Base-by-base conservation (phyloP, 2,113 vertebrate species). In the Eubucco bourcierii region DNA sequence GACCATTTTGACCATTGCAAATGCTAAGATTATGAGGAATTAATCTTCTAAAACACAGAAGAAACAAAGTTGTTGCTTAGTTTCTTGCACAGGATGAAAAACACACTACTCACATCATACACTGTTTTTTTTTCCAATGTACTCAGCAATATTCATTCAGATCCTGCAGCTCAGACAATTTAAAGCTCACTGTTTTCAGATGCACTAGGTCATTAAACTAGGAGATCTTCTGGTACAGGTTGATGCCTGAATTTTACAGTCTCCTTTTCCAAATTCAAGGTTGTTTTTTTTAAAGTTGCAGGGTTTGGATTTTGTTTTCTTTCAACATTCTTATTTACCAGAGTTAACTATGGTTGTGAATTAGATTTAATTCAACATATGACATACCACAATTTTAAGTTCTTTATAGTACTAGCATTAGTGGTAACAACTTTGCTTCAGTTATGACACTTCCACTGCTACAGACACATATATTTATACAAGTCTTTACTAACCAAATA, bases 81-180 rank as follows among this genome's bases (percentile, higher is more conserved):
- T 56, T 56, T 74, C n/a, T 37, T 44, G 14, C 50, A 28, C 5
- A 44, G 1, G 7, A 20, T 67, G 17, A 55, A 75, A 55, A 70
- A 4, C 17, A 50, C 1, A 2, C 12, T 41, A 39, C 3, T 34
- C 4, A 8, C 4, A 66, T 31, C 2, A 14, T 11, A 19, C 0
- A 2, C 6, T 16, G 11, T 52, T 74, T 59, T 74, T 74, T 59
- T 31, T 58, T 23, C 25, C 1, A 1, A 0, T 50, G 72, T 63
- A 33, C 13, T 44, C 20, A 7, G 8, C 29, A 21, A 21, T 16
- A 66, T 25, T 77, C 2, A 52, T n/a, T 71, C 15, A 55, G 9
- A 27, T 23, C 23, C 64, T 21, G 23, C 29, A 80, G 23, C 12
- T 9, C 21, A 2, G 3, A 50, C 1, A 84, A 53, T 9, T 53